phyloP scores from a whole-genome alignment of 1,140 invertebrate species.

The Neodiprion lecontei region DNA sequence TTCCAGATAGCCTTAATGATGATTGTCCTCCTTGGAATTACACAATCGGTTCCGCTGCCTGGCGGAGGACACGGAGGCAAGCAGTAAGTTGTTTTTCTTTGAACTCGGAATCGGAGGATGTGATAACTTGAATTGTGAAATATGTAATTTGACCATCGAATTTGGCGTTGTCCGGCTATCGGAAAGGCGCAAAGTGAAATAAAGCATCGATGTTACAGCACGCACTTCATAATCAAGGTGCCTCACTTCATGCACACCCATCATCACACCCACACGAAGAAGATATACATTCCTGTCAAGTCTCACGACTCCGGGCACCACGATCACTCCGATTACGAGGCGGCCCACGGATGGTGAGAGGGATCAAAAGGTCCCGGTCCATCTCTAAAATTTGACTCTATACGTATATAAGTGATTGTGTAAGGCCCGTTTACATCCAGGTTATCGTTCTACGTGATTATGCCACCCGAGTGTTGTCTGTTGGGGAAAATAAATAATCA shows the following conservation, averaged over 20 bases:
- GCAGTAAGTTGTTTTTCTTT: conserved; percentile 32
- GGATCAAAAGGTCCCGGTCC: too few species aligned
- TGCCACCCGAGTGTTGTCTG: too few species aligned
- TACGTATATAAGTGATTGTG: neutral
- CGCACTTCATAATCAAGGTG: conserved; percentile 43
- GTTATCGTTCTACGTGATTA: too few species aligned
- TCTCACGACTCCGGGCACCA: conserved; percentile 27
- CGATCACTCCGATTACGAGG: conserved; percentile 21
- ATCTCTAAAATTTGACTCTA: neutral
- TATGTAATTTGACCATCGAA: neutral
- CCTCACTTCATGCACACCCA: conserved; percentile 42
- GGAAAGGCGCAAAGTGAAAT: neutral
- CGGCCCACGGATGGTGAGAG: neutral
- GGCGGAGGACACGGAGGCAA: conserved; percentile 28
- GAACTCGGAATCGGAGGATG: neutral
- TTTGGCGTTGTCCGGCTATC: neutral
- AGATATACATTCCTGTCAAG: conserved; percentile 44
- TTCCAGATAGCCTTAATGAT: conserved; percentile 32
- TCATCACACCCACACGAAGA: conserved; percentile 41
- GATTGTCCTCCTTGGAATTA: conserved; percentile 23
- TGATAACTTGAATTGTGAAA: neutral
- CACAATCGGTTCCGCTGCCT: conserved; percentile 32
- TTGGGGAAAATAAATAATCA: conserved; percentile 31
- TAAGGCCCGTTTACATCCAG: neutral
- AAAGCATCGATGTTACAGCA: conserved; percentile 33